Evolutionary conservation across 2,113 vertebrate species (phyloP), one percentile per base, ranked within the genome.

Genomic region (Atherinomorus stipes): DNA sequence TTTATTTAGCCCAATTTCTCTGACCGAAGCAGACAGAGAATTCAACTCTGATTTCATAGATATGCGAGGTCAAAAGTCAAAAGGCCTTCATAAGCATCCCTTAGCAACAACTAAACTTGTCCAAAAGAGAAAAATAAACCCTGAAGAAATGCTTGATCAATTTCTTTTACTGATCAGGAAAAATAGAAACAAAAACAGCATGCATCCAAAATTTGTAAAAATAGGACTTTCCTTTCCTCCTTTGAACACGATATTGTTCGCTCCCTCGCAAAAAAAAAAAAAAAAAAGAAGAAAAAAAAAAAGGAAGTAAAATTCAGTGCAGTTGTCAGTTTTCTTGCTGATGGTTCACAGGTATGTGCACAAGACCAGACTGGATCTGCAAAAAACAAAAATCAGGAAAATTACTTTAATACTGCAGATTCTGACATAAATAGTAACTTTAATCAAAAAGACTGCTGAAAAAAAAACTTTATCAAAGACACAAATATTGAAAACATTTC

Each of bases 11-110:
- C 60, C 47, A 1, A 4, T 26, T 23, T 83, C 77, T 72, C 50
- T 38, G 69, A 68, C 21, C 59, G 56, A 72, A 76, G 67, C 38
- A 85, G 71, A 63, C 57, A 8, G 28, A 68, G 28, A 60, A 52
- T 52, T 60, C 22, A 67, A 25, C 60, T 84, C 84, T 59, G 83
- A 81, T 86, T 89, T 91, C 88, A 91, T 91, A 86, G 89, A 89
- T 85, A 57, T 82, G 42, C n/a, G 54, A 74, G 34, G 31, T 64
- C 40, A 53, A 72, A 67, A 62, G 37, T 62, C 56, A 37, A 80
- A 64, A 49, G 62, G 21, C 69, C 76, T 52, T 71, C 0, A 44
- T 51, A 25, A 34, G 16, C 57, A 34, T 69, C 54, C 64, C 69
- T 61, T 26, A 52, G 26, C 22, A 52, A 63, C 34, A 57, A 19